Base-by-base conservation (phyloP, 2,113 vertebrate genomes). In the Tachysurus vachellii region DNA sequence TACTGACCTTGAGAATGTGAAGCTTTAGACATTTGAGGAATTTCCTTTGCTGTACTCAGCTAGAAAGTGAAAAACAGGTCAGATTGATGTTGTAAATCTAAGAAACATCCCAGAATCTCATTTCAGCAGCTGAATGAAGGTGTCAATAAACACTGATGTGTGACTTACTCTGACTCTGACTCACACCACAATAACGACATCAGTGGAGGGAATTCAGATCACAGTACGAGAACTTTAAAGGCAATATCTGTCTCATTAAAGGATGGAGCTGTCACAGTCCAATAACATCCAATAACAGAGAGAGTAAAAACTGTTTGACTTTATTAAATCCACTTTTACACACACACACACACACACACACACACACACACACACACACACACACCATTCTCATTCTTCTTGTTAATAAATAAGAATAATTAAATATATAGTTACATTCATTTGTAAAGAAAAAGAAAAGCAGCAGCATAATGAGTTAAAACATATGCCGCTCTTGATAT, bases 71-170 rank as follows among this genome's bases (percentile, higher is more conserved):
- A 80, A 80, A 28, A 21, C 44, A 12, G 47, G 88, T 31, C 23
- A 36, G 82, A 5, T 81, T 57, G 68, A 31, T 84, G 85, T 50
- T 77, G 88, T 89, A 84, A 88, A 68, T 88, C 80, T 88, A 64
- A 86, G 56, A 28, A 62, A 82, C 56, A 16, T 89, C 82, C 66
- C 86, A n/a, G 80, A 87, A 81, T n/a, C 82, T 89, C 86, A 85
- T 89, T 89, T 87, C 75, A 76, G 47, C 68, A 76, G 47, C 83
- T 75, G 85, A 89, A 86, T 90, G 70, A 86, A 81, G 62, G 56
- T 90, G 85, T 79, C 89, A 84, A 31, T 85, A 73, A 54, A 82
- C 77, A 21, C 68, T 88, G 89, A 88, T 90, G 56, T 88, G 66
- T 85, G 59, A 62, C 80, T 57, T 9, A 14, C 71, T 61, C 44